Percentiles rank a stretch among this genome's conserved stretches.
These are phyloP conservation scores for Hydrophis major DNA, from an alignment of 2,797 vertebrate species.

Conservation along the genomic window DNA sequence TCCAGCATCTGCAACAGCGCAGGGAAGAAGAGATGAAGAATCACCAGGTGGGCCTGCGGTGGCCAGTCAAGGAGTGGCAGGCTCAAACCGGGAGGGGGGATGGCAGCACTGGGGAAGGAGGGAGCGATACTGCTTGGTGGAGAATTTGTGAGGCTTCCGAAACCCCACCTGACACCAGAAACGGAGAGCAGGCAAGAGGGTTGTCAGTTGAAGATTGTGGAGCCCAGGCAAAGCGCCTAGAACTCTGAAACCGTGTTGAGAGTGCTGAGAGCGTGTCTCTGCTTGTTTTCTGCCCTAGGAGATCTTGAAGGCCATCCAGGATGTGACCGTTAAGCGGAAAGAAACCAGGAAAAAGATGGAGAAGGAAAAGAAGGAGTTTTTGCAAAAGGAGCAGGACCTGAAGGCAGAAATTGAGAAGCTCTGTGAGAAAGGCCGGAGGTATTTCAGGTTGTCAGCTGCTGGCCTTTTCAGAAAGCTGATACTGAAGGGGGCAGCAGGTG, in stretches of 20 bases:
- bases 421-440: slow-evolving; percentile 76
- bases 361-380: slow-evolving; percentile 77
- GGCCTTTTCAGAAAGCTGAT: neutral
- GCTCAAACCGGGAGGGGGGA: rapidly evolving
- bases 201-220: neutral
- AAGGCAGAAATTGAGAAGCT: slow-evolving; percentile 77
- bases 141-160: neutral
- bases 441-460: neutral
- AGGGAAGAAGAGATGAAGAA: slow-evolving; percentile 78
- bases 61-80: rapidly evolving
- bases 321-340: slow-evolving; percentile 73
- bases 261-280: neutral
- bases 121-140: neutral
- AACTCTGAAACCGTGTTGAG: too few species aligned
- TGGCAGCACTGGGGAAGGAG: neutral
- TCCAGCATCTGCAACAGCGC: slow-evolving; percentile 76
- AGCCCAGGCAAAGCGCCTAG: neutral
- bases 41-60: slow-evolving; percentile 67
- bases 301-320: slow-evolving; percentile 76
- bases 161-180: neutral
- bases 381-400: slow-evolving; percentile 78
- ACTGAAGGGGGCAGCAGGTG: neutral
- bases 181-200: neutral
- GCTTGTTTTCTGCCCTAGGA: slow-evolving; percentile 51
- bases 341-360: slow-evolving; percentile 80